These are phyloP conservation scores for Perizoma affinitatum DNA, from an alignment of 2,888 invertebrate species.

Conservation along the genomic window DNA sequence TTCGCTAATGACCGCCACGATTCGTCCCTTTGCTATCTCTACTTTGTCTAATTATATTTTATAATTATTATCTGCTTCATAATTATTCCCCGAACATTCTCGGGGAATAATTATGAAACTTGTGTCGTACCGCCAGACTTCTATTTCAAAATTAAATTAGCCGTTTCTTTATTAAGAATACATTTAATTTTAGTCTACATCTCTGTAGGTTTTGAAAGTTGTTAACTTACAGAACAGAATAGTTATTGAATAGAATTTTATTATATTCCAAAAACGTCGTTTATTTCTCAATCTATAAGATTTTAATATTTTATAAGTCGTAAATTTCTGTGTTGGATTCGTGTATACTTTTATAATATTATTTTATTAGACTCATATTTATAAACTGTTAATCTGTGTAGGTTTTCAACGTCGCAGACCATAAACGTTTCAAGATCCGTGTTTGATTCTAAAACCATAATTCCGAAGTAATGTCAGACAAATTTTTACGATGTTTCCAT, in stretches of 20 bases:
- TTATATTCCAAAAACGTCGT: no score
- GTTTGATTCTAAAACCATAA: constrained; percentile 20
- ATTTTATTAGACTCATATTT: constrained; percentile 8
- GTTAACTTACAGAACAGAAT: no score
- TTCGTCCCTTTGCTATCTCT: constrained; percentile 59
- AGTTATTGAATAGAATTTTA: no score
- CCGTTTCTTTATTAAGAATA: no score
- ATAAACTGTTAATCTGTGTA: constrained; percentile 39
- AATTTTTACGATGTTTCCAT: constrained; percentile 42
- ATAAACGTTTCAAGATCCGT: constrained; percentile 30
- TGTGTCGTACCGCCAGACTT: background rate
- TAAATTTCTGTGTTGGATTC: no score
- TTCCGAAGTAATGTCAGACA: constrained; percentile 8
- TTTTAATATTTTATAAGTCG: no score
- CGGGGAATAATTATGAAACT: background rate
- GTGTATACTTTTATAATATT: background rate
- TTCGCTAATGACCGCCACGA: constrained; percentile 74
- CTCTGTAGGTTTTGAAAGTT: no score
- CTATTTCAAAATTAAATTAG: no score
- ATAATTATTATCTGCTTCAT: constrained; percentile 13
- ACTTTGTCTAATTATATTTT: constrained; percentile 6
- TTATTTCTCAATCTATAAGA: no score
- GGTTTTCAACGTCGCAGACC: constrained; percentile 44
- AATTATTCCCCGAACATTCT: no score
- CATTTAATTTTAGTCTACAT: no score